Evolutionary conservation across 2,888 invertebrate species (phyloP).

Genomic region (Pyralis farinalis): DNA sequence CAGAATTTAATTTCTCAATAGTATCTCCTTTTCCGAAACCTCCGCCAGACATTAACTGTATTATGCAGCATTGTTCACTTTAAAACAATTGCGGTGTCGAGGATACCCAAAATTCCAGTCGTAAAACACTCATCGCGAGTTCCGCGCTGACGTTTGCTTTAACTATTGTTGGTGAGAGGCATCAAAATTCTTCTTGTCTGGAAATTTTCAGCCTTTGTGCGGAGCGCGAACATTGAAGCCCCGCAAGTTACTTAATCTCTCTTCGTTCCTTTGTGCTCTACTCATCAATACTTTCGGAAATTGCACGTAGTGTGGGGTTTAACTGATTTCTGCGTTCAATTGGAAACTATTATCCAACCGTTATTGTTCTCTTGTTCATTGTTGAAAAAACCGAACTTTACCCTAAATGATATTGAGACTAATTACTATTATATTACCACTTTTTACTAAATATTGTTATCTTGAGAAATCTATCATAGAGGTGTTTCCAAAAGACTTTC

Average conservation of each 20-base stretch:
- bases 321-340: slow-evolving; percentile 1
- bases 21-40: too few species aligned
- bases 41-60: too few species aligned
- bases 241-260: slow-evolving; percentile 66
- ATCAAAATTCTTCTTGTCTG: slow-evolving; percentile 62
- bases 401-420: too few species aligned
- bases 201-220: slow-evolving; percentile 60
- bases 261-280: slow-evolving; percentile 54
- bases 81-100: slow-evolving; percentile 49
- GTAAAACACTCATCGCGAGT: slow-evolving; percentile 51
- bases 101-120: slow-evolving; percentile 42
- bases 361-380: background rate
- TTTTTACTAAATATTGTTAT: too few species aligned
- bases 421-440: too few species aligned
- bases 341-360: background rate
- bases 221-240: slow-evolving; percentile 50
- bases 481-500: too few species aligned
- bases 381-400: too few species aligned
- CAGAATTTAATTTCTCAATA: too few species aligned
- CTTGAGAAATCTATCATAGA: too few species aligned
- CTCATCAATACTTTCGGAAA: slow-evolving; percentile 66
- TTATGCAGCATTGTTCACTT: slow-evolving; percentile 10
- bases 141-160: slow-evolving; percentile 40
- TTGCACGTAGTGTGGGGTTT: slow-evolving; percentile 42
- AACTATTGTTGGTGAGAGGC: slow-evolving; percentile 50